A percentile compares a stretch with the other conserved stretches of the same genome.
These are phyloP conservation scores for Laupala kohalensis DNA, from an alignment of 1,140 invertebrate species.

Conservation along the genomic window DNA sequence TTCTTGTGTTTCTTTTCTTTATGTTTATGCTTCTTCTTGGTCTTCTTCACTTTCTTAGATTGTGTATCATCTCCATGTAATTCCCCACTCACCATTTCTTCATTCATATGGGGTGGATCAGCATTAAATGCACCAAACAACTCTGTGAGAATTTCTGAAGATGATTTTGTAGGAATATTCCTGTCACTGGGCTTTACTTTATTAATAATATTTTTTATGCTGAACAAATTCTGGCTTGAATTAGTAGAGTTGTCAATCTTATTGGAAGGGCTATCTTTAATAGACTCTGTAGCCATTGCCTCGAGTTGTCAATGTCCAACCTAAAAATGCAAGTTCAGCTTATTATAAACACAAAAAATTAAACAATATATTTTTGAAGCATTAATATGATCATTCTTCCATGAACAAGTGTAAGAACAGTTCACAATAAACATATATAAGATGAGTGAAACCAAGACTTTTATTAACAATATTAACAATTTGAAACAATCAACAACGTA, in stretches of 20 bases:
- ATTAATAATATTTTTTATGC: slow-evolving; percentile 9
- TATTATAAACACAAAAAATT: too few species aligned
- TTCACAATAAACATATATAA: too few species aligned
- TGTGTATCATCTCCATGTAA: background rate
- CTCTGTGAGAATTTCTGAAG: slow-evolving; percentile 65
- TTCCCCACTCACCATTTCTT: background rate
- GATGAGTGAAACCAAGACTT: too few species aligned
- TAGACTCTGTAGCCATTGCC: background rate
- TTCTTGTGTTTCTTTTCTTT: slow-evolving; percentile 41
- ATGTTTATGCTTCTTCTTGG: slow-evolving; percentile 39
- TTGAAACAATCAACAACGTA: too few species aligned
- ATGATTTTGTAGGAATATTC: slow-evolving; percentile 37
- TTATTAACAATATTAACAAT: too few species aligned
- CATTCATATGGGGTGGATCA: slow-evolving; percentile 19
- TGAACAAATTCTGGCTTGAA: background rate
- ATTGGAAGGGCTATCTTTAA: background rate
- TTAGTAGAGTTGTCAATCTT: background rate
- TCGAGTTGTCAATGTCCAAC: background rate
- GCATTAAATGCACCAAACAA: slow-evolving; percentile 57
- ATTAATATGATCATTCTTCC: too few species aligned
- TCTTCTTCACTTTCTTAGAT: slow-evolving; percentile 23
- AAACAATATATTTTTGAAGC: too few species aligned
- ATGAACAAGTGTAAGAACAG: too few species aligned
- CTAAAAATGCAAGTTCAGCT: too few species aligned
- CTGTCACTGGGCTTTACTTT: background rate